Evolutionary conservation across 1,140 invertebrate species (phyloP).

Genomic region (Drosophila subpulchrella): DNA sequence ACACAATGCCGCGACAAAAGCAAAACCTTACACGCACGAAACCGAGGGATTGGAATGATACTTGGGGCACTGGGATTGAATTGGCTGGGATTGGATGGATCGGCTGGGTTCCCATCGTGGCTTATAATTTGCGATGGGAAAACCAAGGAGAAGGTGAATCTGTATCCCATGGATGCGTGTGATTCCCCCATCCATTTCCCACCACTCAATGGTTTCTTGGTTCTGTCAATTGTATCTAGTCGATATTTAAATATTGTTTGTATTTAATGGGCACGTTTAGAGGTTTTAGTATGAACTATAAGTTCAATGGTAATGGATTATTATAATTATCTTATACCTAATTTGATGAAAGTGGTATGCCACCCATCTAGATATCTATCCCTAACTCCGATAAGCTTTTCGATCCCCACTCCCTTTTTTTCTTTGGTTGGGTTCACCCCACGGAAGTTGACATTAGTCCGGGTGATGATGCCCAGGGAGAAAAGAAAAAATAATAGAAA

Average conservation of each 20-base stretch:
- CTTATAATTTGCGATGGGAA: conserved; percentile 44
- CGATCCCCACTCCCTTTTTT: neutral
- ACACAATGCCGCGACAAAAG: conserved; percentile 50
- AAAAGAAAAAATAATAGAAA: neutral
- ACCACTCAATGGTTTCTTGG: neutral
- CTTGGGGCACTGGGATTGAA: conserved; percentile 4
- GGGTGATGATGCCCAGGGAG: conserved; percentile 6
- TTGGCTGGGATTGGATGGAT: conserved; percentile 16
- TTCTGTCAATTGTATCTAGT: neutral
- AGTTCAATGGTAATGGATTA: no score
- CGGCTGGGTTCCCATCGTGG: conserved; percentile 26
- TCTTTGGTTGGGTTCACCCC: neutral
- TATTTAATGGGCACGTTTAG: neutral
- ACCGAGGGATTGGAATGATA: neutral
- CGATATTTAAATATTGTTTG: neutral
- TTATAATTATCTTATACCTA: no score
- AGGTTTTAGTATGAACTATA: no score
- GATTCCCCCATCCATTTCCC: neutral
- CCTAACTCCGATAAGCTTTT: conserved; percentile 1
- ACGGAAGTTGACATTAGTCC: conserved; percentile 42
- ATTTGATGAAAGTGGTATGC: no score
- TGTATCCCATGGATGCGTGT: conserved; percentile 11
- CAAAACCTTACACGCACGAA: conserved; percentile 48
- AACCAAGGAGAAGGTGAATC: neutral
- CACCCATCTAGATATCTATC: neutral